Evolutionary conservation across 2,888 invertebrate genomes (phyloP), one percentile per base, ranked within the genome.

Genomic region (Drosophila mimetica): DNA sequence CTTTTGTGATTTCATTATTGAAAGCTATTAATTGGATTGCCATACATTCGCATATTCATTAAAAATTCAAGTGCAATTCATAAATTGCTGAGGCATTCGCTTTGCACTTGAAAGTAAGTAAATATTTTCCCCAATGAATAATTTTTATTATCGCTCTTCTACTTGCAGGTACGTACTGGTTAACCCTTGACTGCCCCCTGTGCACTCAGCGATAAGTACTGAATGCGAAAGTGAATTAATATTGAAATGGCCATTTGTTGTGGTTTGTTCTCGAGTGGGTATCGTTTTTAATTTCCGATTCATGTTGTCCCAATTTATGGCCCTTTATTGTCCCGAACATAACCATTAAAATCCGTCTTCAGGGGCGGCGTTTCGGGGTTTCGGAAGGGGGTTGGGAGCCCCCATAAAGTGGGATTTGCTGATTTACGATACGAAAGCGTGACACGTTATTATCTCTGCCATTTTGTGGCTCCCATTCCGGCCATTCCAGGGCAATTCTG

Each of bases 271-370:
- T 14, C 3, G 30, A 30, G 30, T 11, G 30, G 34, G 14, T n/a
- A 37, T 57, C 65, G 71, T 59, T 79, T 84, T 79, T 84, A 79
- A 79, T 79, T 79, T 79, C 79, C 79, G 85, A 80, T 77, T 61
- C 67, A 59, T 77, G 74, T 63, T 44, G 46, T 6, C 18, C 52
- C 69, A 67, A 53, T 67, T 67, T 55, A 54, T 47, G 34, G 54
- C 14, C 44, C 57, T 53, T 65, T 53, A 53, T 51, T 16, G 41
- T 28, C 59, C 59, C 42, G 9, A 14, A 58, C 39, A 65, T 32
- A n/a, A 8, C 52, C 64, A 46, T 66, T 67, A 37, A 46, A 42
- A 30, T 11, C 28, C 8, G 34, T 16, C 14, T 7, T 41, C 3
- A 13, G 58, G 57, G 50, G 50, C n/a, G n/a, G n/a, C n/a, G n/a